A percentile compares a stretch with the other conserved stretches of the same genome.
Evolutionary conservation across 2,113 vertebrate species (phyloP).

Genomic region (Callopanchax toddi): DNA sequence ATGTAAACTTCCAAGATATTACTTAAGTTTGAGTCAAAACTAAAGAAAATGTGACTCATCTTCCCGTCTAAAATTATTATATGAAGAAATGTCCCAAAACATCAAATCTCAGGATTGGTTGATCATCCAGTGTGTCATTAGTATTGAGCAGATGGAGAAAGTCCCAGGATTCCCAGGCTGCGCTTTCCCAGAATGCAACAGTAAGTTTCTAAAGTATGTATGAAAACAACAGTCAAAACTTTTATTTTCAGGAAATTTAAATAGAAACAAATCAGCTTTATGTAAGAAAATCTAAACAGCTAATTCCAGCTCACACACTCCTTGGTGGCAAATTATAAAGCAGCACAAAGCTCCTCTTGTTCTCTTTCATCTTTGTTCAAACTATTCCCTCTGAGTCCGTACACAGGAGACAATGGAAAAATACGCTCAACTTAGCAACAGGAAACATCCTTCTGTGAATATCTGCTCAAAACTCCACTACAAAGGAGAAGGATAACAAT

Average conservation of each 20-base stretch:
- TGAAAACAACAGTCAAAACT: too few relatives aligned
- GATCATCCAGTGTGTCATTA: constrained; percentile 1
- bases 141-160: too few relatives aligned
- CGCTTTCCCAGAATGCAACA: neutral
- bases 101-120: constrained; percentile 28
- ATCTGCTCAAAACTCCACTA: constrained; percentile 12
- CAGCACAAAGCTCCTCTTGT: constrained; percentile 65
- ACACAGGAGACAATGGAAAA: constrained; percentile 63
- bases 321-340: constrained; percentile 56
- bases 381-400: constrained; percentile 55
- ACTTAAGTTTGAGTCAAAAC: constrained; percentile 14
- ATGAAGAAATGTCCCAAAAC: constrained; percentile 11
- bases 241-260: too few relatives aligned
- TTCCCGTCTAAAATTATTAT: neutral
- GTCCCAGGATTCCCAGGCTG: neutral
- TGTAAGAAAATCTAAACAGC: constrained; percentile 37
- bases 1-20: neutral
- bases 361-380: constrained; percentile 62
- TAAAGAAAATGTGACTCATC: constrained; percentile 22
- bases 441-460: constrained; percentile 57
- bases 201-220: neutral
- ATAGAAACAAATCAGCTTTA: constrained; percentile 13
- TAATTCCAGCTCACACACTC: constrained; percentile 58
- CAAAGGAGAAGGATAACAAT: constrained; percentile 27
- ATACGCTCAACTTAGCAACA: constrained; percentile 65